Evolutionary conservation across 2,888 invertebrate genomes (phyloP).

Genomic region (Pristionchus exspectatus): DNA sequence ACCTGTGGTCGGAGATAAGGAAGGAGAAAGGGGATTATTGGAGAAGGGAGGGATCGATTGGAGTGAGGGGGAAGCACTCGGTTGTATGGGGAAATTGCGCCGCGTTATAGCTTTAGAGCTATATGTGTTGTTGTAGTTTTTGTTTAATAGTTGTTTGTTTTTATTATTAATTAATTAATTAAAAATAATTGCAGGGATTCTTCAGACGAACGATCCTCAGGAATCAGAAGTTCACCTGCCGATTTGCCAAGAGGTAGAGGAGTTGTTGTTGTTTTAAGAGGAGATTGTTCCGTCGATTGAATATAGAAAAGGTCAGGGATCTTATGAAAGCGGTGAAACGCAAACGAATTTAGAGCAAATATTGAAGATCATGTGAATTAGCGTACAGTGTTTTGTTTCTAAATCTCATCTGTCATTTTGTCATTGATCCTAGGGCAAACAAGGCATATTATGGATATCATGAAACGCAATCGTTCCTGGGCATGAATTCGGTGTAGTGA

Average conservation of each 20-base stretch:
- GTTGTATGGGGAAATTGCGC: background rate
- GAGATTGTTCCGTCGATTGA: background rate
- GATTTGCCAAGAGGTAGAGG: conserved; percentile 75
- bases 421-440: background rate
- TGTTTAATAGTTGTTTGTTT: background rate
- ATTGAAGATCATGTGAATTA: no score
- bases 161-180: background rate
- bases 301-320: background rate
- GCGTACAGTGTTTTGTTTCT: no score
- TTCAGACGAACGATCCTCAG: conserved; percentile 78
- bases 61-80: background rate
- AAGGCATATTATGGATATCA: background rate
- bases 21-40: conserved; percentile 1
- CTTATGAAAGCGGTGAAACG: background rate
- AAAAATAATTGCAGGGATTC: conserved; percentile 73
- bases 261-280: background rate
- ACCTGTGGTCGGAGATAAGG: conserved; percentile 32
- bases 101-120: background rate
- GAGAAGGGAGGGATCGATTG: conserved; percentile 11
- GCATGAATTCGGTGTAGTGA: no score
- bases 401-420: no score
- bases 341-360: background rate
- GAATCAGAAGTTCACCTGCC: conserved; percentile 78
- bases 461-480: background rate
- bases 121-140: background rate